These are phyloP conservation scores for Dipus sagitta DNA, from an alignment of 2,797 vertebrate genomes.

Conservation along the genomic window DNA sequence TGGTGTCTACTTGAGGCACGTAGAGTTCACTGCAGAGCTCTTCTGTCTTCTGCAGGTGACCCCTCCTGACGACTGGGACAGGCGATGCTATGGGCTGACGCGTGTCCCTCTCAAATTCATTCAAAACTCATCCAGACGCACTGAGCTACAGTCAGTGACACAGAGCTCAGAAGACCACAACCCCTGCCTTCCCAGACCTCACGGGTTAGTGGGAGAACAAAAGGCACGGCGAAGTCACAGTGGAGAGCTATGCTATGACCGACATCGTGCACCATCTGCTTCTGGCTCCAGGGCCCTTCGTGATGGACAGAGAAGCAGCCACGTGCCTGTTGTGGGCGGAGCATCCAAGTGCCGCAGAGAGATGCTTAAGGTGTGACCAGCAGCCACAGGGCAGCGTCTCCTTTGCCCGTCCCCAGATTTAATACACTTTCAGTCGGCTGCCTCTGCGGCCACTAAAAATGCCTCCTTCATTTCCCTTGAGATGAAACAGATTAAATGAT, in stretches of 20 bases:
- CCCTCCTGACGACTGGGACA: background rate
- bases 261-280: rapidly evolving
- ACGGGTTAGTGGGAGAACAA: background rate
- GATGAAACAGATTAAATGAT: conserved; percentile 64
- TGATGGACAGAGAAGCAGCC: background rate
- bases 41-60: background rate
- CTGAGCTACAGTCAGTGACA: background rate
- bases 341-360: background rate
- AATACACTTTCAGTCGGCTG: conserved; percentile 14
- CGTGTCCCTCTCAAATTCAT: background rate
- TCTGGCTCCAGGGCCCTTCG: background rate
- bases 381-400: background rate
- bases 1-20: background rate
- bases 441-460: conserved; percentile 30
- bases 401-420: background rate
- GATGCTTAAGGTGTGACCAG: background rate
- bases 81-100: background rate
- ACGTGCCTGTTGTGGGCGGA: rapidly evolving
- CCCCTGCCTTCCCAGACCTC: background rate
- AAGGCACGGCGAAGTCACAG: background rate
- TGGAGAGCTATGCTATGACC: background rate
- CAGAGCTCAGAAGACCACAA: background rate
- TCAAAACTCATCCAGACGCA: background rate
- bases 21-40: background rate
- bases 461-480: conserved; percentile 30